Percentiles rank a stretch among this genome's conserved stretches.
These are phyloP conservation scores for Paedocypris sp. DNA, from an alignment of 2,113 vertebrate species.

Conservation along the genomic window DNA sequence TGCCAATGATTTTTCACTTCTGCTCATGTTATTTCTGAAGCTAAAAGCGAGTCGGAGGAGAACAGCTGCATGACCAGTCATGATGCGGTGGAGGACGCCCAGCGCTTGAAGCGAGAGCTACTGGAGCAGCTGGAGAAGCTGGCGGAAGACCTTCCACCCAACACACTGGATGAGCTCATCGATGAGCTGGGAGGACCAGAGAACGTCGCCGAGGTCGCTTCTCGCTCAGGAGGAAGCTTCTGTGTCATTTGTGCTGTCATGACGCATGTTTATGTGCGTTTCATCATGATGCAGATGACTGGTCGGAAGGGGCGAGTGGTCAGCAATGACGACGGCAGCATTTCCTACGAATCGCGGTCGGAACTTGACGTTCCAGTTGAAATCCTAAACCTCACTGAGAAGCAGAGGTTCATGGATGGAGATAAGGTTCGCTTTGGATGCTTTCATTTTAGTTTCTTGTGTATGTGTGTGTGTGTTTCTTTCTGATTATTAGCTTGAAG, in stretches of 20 bases:
- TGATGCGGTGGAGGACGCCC: constrained; percentile 89
- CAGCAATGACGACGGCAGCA: constrained; percentile 93
- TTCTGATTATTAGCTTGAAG: no score
- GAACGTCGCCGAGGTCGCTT: constrained; percentile 91
- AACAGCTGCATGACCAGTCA: constrained; percentile 82
- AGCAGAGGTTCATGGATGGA: constrained; percentile 97
- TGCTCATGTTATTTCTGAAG: no score
- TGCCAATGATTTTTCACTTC: not conserved
- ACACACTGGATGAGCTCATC: constrained; percentile 93
- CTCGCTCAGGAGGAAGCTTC: no score
- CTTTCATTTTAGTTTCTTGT: not conserved
- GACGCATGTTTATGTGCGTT: not conserved
- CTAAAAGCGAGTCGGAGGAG: constrained; percentile 68
- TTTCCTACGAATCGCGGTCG: constrained; percentile 89
- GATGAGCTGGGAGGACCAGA: constrained; percentile 94
- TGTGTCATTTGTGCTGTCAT: not conserved
- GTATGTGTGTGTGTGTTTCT: not conserved
- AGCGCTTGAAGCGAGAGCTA: constrained; percentile 88
- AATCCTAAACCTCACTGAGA: constrained; percentile 95
- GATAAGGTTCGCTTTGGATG: constrained; percentile 83
- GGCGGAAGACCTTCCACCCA: constrained; percentile 84
- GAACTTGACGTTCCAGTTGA: constrained; percentile 95
- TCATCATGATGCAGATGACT: constrained; percentile 74
- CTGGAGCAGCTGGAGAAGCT: constrained; percentile 84
- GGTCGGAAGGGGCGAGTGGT: constrained; percentile 93